These are phyloP conservation scores for Scrobipalpa atriplicella DNA, from an alignment of 2,888 invertebrate species.

Conservation along the genomic window DNA sequence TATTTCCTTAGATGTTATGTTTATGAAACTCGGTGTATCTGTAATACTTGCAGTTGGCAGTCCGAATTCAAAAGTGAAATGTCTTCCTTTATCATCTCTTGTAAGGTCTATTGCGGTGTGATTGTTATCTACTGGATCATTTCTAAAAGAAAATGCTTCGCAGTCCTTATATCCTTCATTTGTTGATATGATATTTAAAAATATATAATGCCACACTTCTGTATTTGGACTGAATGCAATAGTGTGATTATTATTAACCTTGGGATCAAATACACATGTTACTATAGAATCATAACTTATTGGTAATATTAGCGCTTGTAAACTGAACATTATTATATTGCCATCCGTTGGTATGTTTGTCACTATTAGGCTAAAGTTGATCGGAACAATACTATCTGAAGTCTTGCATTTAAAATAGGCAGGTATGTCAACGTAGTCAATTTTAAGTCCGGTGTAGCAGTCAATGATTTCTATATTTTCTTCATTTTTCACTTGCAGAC, in stretches of 20 bases:
- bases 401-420: slow-evolving; percentile 1
- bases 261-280: not conserved
- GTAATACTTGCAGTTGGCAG: not conserved
- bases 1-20: not conserved
- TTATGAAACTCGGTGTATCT: not conserved
- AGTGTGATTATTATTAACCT: not conserved
- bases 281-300: no score
- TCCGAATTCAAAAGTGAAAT: slow-evolving; percentile 3
- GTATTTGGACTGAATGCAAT: not conserved
- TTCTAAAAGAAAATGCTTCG: not conserved
- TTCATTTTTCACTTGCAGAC: not conserved
- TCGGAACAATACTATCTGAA: not conserved
- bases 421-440: not conserved
- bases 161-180: not conserved
- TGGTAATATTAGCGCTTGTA: not conserved
- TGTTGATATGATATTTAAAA: not conserved
- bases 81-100: slow-evolving; percentile 8
- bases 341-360: not conserved
- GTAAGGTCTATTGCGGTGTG: slow-evolving; percentile 2
- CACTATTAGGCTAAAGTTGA: not conserved
- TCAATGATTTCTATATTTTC: not conserved
- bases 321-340: slow-evolving; percentile 1
- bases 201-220: not conserved
- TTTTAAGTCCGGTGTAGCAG: not conserved
- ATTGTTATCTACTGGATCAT: not conserved